Conservation (phyloP, 2,888 invertebrate species). For the Cepaea hortensis region DNA sequence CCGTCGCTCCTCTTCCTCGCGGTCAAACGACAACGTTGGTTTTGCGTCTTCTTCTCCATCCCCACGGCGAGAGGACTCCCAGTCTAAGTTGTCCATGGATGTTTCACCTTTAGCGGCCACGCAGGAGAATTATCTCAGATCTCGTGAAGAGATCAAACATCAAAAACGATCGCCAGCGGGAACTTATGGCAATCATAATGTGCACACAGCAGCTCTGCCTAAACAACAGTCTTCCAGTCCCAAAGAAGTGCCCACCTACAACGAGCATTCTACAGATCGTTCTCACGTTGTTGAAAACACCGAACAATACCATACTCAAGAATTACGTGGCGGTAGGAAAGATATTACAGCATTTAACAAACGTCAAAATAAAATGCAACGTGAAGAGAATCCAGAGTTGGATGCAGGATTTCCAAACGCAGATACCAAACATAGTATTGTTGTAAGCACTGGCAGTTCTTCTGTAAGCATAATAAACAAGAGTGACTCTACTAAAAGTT, state of each 20-base stretch:
- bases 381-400: not conserved
- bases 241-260: conserved; percentile 34
- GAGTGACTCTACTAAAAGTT: conserved; percentile 15
- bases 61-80: conserved; percentile 40
- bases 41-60: conserved; percentile 42
- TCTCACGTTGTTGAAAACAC: not conserved
- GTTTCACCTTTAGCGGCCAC: conserved; percentile 17
- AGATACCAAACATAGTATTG: not conserved
- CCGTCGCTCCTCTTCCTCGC: conserved; percentile 29
- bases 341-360: not conserved
- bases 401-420: not conserved
- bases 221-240: conserved; percentile 45
- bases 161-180: not conserved
- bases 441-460: conserved; percentile 7
- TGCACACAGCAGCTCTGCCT: not conserved
- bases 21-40: conserved; percentile 41
- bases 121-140: not conserved
- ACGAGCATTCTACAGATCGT: conserved; percentile 21
- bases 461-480: conserved; percentile 10
- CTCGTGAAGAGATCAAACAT: not conserved
- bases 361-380: not conserved
- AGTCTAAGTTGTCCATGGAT: conserved; percentile 16
- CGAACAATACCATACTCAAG: not conserved
- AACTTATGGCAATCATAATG: conserved; percentile 21
- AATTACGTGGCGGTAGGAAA: no score